Evolutionary conservation across 2,113 vertebrate genomes (phyloP).

Genomic region (Nerophis ophidion): DNA sequence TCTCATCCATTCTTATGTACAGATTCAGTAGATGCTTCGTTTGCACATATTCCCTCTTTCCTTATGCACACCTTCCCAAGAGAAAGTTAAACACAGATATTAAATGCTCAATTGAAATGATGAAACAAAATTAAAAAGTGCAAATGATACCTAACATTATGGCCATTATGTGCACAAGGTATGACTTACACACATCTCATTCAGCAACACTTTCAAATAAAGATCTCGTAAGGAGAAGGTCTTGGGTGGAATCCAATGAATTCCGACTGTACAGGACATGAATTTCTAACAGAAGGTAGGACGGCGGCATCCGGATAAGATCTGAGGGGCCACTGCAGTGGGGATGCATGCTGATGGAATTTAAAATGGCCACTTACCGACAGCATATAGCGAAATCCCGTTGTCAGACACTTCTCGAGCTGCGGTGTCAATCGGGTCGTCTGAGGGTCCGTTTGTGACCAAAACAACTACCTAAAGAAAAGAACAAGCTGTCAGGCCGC

Average conservation of each 20-base stretch:
- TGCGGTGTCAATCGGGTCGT: slow-evolving; percentile 66
- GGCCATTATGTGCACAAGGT: background rate
- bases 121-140: no score
- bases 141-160: background rate
- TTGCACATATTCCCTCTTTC: background rate
- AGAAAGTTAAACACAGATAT: no score
- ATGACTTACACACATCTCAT: background rate
- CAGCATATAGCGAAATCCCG: slow-evolving; percentile 79
- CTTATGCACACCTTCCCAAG: no score
- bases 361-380: slow-evolving; percentile 71
- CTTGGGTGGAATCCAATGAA: slow-evolving; percentile 33
- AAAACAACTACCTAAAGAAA: slow-evolving; percentile 72
- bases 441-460: slow-evolving; percentile 77
- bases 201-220: slow-evolving; percentile 3
- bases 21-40: slow-evolving; percentile 10
- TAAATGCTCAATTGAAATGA: no score
- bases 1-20: slow-evolving; percentile 2
- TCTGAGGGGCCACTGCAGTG: slow-evolving; percentile 33
- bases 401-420: slow-evolving; percentile 64
- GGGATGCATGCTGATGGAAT: slow-evolving; percentile 40
- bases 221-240: slow-evolving; percentile 12
- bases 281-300: slow-evolving; percentile 54
- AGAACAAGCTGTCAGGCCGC: background rate
- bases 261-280: slow-evolving; percentile 44
- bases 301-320: slow-evolving; percentile 36